Evolutionary conservation across 2,797 vertebrate genomes (phyloP).

Genomic region (Malurus leucopterus): DNA sequence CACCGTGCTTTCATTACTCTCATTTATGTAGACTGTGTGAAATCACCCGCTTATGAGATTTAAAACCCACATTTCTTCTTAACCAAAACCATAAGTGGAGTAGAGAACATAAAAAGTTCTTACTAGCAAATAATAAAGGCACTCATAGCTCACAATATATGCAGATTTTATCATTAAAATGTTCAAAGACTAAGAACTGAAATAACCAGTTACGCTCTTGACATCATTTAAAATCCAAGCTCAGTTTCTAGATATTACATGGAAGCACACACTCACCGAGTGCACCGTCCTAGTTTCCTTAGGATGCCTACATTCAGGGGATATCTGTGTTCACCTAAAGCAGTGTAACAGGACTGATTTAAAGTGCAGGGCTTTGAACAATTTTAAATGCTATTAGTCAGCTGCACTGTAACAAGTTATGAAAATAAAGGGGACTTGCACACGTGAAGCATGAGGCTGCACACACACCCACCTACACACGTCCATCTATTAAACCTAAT

Average conservation of each 20-base stretch:
- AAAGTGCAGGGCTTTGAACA: background rate
- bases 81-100: slow-evolving; percentile 21
- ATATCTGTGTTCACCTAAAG: background rate
- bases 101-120: background rate
- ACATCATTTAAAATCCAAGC: background rate
- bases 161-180: background rate
- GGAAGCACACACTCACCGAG: background rate
- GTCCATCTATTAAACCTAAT: background rate
- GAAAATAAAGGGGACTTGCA: background rate
- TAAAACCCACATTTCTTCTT: slow-evolving; percentile 34
- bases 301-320: background rate
- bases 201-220: background rate
- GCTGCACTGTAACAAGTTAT: background rate
- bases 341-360: background rate
- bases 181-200: background rate
- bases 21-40: slow-evolving; percentile 1
- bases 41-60: background rate
- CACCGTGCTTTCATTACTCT: slow-evolving; percentile 34
- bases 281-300: background rate
- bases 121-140: background rate
- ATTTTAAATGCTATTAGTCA: background rate
- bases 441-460: background rate
- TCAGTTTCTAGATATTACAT: background rate
- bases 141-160: background rate
- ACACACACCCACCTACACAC: accelerated